These are phyloP conservation scores for Siderastrea radians DNA, from an alignment of 92 coral and sea anemone genomes.

Conservation along the genomic window DNA sequence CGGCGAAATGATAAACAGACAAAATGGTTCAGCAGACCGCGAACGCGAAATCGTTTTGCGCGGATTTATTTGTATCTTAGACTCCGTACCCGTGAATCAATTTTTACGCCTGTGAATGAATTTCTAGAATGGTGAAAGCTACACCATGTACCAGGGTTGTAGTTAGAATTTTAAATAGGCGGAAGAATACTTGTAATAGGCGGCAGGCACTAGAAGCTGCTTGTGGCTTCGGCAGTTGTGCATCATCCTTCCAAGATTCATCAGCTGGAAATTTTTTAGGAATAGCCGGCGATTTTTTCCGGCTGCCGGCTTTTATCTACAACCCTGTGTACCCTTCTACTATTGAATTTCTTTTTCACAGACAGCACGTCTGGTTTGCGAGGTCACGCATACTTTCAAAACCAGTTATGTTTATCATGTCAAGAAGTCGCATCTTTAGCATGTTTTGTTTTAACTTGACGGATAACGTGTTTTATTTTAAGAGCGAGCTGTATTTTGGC, in stretches of 20 bases:
- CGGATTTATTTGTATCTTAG: not conserved
- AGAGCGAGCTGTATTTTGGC: not conserved
- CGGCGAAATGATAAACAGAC: not conserved
- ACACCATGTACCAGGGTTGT: no score
- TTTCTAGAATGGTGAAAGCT: not conserved
- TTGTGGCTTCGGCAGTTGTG: no score
- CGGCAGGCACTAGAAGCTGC: no score
- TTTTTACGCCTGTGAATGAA: not conserved
- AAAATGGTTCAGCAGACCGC: not conserved
- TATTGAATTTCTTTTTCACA: not conserved
- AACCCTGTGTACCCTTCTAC: no score
- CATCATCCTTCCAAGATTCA: no score
- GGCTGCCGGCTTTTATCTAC: no score
- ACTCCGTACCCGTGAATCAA: not conserved
- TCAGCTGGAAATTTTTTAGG: no score
- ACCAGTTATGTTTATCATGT: conserved; percentile 11
- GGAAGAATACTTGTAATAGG: no score
- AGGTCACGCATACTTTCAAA: not conserved
- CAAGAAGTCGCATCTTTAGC: not conserved
- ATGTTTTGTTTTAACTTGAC: not conserved
- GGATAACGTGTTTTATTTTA: conserved; percentile 11
- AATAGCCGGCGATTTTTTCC: no score
- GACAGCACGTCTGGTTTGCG: conserved; percentile 3
- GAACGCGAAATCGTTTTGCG: not conserved
- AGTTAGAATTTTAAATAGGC: no score